Evolutionary conservation across 2,888 invertebrate genomes (phyloP).

Genomic region (Parthenolecanium corni): DNA sequence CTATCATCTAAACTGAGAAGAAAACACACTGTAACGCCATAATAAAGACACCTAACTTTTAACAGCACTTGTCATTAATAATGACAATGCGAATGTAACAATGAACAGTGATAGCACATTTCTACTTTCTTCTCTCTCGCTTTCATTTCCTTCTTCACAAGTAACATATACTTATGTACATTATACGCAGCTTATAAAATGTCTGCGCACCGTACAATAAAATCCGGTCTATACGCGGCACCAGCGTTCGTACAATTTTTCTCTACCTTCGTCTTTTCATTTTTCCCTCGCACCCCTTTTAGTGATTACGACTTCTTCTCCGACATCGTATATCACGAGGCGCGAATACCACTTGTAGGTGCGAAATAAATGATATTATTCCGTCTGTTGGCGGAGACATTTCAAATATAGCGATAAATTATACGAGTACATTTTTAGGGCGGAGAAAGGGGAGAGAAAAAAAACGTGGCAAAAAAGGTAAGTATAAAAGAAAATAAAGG

Average conservation of each 20-base stretch:
- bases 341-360: slow-evolving; percentile 21
- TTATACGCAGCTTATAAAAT: neutral
- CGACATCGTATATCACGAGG: slow-evolving; percentile 2
- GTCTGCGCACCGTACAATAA: too few species aligned
- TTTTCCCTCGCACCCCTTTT: neutral
- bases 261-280: too few species aligned
- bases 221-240: too few species aligned
- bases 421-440: slow-evolving; percentile 7
- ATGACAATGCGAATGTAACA: neutral
- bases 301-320: slow-evolving; percentile 11
- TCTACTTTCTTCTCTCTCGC: neutral
- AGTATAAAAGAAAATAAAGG: too few species aligned
- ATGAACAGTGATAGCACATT: neutral
- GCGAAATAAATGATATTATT: slow-evolving; percentile 19
- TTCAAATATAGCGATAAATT: slow-evolving; percentile 20
- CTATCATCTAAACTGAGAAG: neutral
- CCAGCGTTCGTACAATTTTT: too few species aligned
- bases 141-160: neutral
- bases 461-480: too few species aligned
- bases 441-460: neutral
- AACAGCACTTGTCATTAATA: neutral
- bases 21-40: neutral
- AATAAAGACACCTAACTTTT: neutral
- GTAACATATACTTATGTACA: neutral
- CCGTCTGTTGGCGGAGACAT: slow-evolving; percentile 22